Conservation (phyloP, 1,140 invertebrate genomes). For the Sesamia nonagrioides region DNA sequence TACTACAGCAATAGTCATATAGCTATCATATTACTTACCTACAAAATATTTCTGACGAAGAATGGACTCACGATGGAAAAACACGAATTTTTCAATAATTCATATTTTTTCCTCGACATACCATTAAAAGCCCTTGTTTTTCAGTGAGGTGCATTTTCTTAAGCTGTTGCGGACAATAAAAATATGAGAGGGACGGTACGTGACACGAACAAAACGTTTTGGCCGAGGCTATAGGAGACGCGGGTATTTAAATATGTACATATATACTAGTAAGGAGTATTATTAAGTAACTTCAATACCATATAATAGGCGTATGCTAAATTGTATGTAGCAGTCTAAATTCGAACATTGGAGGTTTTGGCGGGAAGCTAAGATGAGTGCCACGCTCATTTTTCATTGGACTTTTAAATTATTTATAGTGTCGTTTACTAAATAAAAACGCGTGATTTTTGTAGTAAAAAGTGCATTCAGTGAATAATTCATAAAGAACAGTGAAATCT, state of each 20-base stretch:
- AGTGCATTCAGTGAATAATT: too few relatives aligned
- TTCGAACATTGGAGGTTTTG: too few relatives aligned
- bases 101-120: slow-evolving; percentile 50
- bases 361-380: too few relatives aligned
- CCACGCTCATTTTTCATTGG: too few relatives aligned
- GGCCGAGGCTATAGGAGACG: background rate
- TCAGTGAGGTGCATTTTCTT: slow-evolving; percentile 50
- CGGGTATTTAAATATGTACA: background rate
- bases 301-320: too few relatives aligned
- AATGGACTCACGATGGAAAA: slow-evolving; percentile 4
- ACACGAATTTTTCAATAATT: slow-evolving; percentile 47
- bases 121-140: slow-evolving; percentile 54
- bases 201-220: slow-evolving; percentile 50
- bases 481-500: too few relatives aligned
- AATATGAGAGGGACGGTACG: slow-evolving; percentile 53
- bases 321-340: too few relatives aligned
- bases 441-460: too few relatives aligned
- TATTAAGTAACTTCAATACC: background rate
- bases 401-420: too few relatives aligned
- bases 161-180: slow-evolving; percentile 56
- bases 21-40: background rate
- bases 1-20: background rate
- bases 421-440: too few relatives aligned
- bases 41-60: background rate
- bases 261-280: background rate